Percentiles rank a stretch among this genome's conserved stretches.
phyloP scores from a whole-genome alignment of 2,888 invertebrate genomes.

The Acanthosepion lycidas region DNA sequence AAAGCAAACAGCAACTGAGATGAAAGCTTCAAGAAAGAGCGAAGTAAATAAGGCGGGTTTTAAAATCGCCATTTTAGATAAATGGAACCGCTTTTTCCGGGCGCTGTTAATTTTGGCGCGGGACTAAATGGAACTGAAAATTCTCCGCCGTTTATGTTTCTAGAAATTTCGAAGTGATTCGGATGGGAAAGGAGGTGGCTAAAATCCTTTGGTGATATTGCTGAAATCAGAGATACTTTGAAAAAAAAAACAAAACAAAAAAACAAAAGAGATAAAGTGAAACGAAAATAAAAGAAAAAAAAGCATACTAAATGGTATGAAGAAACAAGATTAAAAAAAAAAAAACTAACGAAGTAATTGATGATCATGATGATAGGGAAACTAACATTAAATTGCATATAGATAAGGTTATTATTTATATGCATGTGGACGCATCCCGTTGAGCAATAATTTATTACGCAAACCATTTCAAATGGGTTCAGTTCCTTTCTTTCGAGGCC shows the following conservation, averaged over 20 bases:
- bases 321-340: not conserved
- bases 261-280: not conserved
- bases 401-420: too few relatives aligned
- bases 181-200: not conserved
- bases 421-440: not conserved
- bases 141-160: not conserved
- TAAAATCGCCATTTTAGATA: conserved; percentile 33
- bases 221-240: not conserved
- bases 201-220: not conserved
- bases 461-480: too few relatives aligned
- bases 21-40: not conserved
- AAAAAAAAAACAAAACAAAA: too few relatives aligned
- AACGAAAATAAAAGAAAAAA: not conserved
- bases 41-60: not conserved
- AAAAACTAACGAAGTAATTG: not conserved
- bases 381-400: not conserved
- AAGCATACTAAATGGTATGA: not conserved
- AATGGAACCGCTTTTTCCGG: not conserved
- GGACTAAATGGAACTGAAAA: conserved; percentile 20
- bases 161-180: not conserved
- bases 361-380: not conserved
- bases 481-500: too few relatives aligned
- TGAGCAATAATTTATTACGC: not conserved
- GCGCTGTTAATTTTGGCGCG: conserved; percentile 18
- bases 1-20: not conserved